A percentile compares a stretch with the other conserved stretches of the same genome.
Evolutionary conservation across 2,113 vertebrate species (phyloP).

Genomic region (Urocolius indicus): DNA sequence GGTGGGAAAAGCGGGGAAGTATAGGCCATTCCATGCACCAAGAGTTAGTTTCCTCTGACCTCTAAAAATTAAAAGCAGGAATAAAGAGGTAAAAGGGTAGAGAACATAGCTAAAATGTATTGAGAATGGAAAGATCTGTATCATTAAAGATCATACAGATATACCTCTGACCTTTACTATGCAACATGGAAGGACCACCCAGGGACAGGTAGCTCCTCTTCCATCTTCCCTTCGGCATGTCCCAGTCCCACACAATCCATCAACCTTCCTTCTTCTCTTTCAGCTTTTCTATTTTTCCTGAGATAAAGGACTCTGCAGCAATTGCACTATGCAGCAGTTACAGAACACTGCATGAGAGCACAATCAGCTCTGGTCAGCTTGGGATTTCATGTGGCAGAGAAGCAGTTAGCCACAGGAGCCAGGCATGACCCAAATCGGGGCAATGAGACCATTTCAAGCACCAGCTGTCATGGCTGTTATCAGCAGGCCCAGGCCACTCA

Average conservation of each 20-base stretch:
- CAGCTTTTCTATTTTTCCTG: background rate
- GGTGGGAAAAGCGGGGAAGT: background rate
- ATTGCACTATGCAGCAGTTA: background rate
- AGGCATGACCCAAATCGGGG: too few relatives aligned
- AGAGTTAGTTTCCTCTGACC: too few relatives aligned
- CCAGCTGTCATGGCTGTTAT: background rate
- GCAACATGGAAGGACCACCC: too few relatives aligned
- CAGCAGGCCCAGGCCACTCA: background rate
- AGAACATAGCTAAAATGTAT: background rate
- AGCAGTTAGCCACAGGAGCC: background rate
- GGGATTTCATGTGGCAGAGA: background rate
- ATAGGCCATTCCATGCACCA: background rate
- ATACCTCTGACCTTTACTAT: background rate
- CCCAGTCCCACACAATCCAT: too few relatives aligned
- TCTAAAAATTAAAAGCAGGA: background rate
- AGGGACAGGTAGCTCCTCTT: background rate
- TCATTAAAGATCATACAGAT: too few relatives aligned
- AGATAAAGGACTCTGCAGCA: background rate
- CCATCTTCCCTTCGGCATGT: background rate
- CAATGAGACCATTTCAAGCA: background rate
- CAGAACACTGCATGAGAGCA: background rate
- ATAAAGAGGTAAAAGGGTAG: background rate
- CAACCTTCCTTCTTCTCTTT: background rate
- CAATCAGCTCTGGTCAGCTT: background rate
- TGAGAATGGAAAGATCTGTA: background rate